phyloP scores from a whole-genome alignment of 1,140 invertebrate genomes.

The Liolophura sinensis region DNA sequence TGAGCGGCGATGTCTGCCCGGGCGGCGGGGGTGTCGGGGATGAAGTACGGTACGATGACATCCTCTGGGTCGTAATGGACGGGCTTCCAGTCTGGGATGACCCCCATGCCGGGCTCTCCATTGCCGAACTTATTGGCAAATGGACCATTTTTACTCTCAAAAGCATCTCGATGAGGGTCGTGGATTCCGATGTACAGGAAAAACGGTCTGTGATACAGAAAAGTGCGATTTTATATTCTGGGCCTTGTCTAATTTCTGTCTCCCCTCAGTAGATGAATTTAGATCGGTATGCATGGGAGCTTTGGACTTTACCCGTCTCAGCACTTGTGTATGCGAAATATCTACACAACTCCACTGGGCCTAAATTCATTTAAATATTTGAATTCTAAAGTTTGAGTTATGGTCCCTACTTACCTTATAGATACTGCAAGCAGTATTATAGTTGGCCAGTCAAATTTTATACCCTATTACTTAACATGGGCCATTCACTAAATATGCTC shows the following conservation, averaged over 20 bases:
- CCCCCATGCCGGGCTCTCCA: constrained; percentile 75
- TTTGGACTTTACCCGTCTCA: no score
- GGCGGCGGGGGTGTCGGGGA: constrained; percentile 80
- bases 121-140: constrained; percentile 91
- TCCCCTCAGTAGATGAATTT: background rate
- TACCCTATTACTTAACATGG: no score
- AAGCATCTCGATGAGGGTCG: constrained; percentile 85
- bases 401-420: no score
- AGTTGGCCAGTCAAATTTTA: no score
- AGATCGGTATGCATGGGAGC: background rate
- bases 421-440: no score
- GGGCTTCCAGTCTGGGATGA: constrained; percentile 84
- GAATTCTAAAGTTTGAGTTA: no score
- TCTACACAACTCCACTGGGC: no score
- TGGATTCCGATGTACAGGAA: constrained; percentile 86
- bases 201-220: constrained; percentile 68
- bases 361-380: no score
- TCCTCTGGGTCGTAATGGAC: constrained; percentile 81
- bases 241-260: background rate
- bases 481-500: no score
- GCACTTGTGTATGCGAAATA: no score
- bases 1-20: constrained; percentile 81
- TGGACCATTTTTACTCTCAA: constrained; percentile 76
- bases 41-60: constrained; percentile 77
- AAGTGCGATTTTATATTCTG: background rate